phyloP scores from a whole-genome alignment of 2,888 invertebrate species.

The Cancer borealis region DNA sequence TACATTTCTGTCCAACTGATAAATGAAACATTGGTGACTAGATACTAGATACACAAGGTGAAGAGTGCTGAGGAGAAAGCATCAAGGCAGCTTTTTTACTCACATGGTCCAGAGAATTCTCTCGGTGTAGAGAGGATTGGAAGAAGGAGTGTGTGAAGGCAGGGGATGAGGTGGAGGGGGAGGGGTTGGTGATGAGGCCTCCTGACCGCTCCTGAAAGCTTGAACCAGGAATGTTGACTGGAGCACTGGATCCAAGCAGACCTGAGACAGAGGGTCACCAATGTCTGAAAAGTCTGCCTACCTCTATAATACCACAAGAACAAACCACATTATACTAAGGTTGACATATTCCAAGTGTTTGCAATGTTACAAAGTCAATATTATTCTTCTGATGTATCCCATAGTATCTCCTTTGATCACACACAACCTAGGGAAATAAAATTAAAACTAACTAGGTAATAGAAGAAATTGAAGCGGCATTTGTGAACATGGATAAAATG shows the following conservation, averaged over 20 bases:
- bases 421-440: no score
- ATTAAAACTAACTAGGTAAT: no score
- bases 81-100: background rate
- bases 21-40: background rate
- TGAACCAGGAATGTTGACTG: conserved; percentile 77
- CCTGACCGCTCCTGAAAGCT: conserved; percentile 75
- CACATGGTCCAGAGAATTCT: conserved; percentile 76
- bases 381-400: background rate
- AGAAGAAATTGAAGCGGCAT: no score
- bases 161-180: conserved; percentile 74
- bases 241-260: conserved; percentile 82
- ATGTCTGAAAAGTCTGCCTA: background rate
- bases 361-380: background rate
- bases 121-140: conserved; percentile 70
- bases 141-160: conserved; percentile 76
- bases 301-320: background rate
- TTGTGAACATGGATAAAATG: no score
- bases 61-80: background rate
- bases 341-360: background rate
- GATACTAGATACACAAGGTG: background rate
- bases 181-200: conserved; percentile 65
- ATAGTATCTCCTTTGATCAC: no score
- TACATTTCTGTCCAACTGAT: no score
- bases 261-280: conserved; percentile 77
- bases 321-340: background rate